A percentile compares a stretch with the other conserved stretches of the same genome.
These are phyloP conservation scores for Hippoglossus stenolepis DNA, from an alignment of 2,113 vertebrate genomes.

Conservation along the genomic window DNA sequence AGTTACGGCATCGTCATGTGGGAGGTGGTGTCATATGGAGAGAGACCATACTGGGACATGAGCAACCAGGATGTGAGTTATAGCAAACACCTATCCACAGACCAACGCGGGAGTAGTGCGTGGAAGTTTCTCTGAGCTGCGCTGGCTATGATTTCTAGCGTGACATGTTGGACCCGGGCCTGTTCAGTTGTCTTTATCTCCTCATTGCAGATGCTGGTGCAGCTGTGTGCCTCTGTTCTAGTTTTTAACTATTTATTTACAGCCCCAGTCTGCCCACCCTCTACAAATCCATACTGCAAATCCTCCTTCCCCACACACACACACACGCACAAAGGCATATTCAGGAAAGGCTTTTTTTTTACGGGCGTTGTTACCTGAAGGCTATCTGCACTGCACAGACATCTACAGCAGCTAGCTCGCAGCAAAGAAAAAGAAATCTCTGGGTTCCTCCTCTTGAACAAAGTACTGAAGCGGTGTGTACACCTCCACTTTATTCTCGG, in stretches of 20 bases:
- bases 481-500: slow-evolving; percentile 60
- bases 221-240: slow-evolving; percentile 63
- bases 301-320: slow-evolving; percentile 38
- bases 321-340: slow-evolving; percentile 46
- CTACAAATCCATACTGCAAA: slow-evolving; percentile 70
- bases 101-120: slow-evolving; percentile 19
- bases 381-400: slow-evolving; percentile 74
- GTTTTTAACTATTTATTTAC: slow-evolving; percentile 68
- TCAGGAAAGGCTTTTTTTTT: slow-evolving; percentile 42
- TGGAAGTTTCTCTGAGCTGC: slow-evolving; percentile 27
- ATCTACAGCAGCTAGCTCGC: slow-evolving; percentile 54
- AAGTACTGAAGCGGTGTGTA: slow-evolving; percentile 50
- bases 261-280: slow-evolving; percentile 43
- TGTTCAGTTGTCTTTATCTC: slow-evolving; percentile 70
- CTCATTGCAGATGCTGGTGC: slow-evolving; percentile 65
- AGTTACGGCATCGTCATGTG: slow-evolving; percentile 88
- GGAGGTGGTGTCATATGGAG: slow-evolving; percentile 87
- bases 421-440: slow-evolving; percentile 61
- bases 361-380: slow-evolving; percentile 66
- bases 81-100: background rate
- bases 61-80: slow-evolving; percentile 85
- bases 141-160: slow-evolving; percentile 57
- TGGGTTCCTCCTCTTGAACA: slow-evolving; percentile 58
- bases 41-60: slow-evolving; percentile 87
- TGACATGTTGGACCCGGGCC: slow-evolving; percentile 56